Base-by-base conservation (phyloP, 2,888 invertebrate species). In the Drosophila birchii region DNA sequence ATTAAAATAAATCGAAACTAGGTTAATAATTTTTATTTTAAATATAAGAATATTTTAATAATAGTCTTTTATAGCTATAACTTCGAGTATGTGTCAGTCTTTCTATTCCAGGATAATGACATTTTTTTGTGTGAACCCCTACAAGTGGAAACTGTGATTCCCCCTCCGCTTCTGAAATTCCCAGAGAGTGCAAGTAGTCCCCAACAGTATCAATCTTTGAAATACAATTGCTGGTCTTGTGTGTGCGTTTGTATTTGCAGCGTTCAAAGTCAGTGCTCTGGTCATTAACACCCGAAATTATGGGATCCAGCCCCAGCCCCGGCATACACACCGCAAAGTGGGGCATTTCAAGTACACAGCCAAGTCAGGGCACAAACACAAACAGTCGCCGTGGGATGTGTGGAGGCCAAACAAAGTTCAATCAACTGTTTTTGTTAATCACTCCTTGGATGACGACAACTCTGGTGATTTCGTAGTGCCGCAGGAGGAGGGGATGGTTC, bases 251-350 rank as follows among this genome's bases (percentile, higher is more conserved):
- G 32, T 18, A 32, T 71, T 44, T 56, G 45, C 71, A 39, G 20
- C n/a, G 71, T 20, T 45, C 45, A 56, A 53, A 45, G 71, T 56
- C 56, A 51, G 56, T 39, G 47, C 60, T 53, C 58, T 70, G 78
- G 62, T 64, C 81, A 78, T 80, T 70, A 78, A 56, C 84, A 80
- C 57, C 66, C 54, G 11, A 66, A 77, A 69, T 81, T 81, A 79
- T 76, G 53, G 76, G 36, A 58, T 32, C 45, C 57, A 51, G 32
- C 32, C 29, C 32, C 49, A 18, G n/a, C 5, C 16, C 45, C 45
- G 16, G 5, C 45, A 45, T 18, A 32, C 47, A 44, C 54, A 53
- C 62, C 32, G 49, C 58, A 67, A 80, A 78, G 63, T 83, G 81
- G 79, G 78, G 66, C 81, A 83, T 59, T 76, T 63, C 78, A 62